Conservation (phyloP, 2,888 invertebrate genomes). For the Brenthis hecate region DNA sequence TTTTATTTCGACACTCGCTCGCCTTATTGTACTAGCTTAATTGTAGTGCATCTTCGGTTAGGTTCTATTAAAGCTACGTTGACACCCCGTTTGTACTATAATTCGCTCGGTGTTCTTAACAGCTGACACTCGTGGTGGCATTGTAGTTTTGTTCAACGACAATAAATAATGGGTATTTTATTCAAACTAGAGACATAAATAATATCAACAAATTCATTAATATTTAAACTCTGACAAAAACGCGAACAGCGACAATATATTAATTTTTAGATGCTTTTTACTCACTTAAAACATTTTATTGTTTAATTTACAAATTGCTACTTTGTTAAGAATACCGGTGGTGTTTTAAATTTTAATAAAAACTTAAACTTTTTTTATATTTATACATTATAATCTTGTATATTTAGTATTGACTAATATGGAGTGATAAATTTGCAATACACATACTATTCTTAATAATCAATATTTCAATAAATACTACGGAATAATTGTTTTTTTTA, state of each 20-base stretch:
- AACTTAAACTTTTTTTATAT: neutral
- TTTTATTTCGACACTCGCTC: slow-evolving; percentile 69
- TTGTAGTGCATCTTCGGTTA: slow-evolving; percentile 49
- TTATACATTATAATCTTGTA: neutral
- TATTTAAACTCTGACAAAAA: slow-evolving; percentile 23
- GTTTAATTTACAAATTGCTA: slow-evolving; percentile 22
- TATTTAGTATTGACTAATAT: neutral
- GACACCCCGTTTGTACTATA: slow-evolving; percentile 30
- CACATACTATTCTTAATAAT: neutral
- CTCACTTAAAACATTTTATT: slow-evolving; percentile 12
- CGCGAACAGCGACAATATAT: slow-evolving; percentile 6
- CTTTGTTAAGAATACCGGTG: neutral
- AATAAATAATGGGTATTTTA: slow-evolving; percentile 20
- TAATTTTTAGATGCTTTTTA: slow-evolving; percentile 7
- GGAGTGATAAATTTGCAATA: neutral
- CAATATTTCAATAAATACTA: neutral
- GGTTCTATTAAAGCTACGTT: slow-evolving; percentile 35
- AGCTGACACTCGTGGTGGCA: slow-evolving; percentile 18
- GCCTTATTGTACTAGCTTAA: slow-evolving; percentile 66
- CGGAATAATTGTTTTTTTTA: neutral
- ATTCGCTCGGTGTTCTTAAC: slow-evolving; percentile 27
- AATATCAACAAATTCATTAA: slow-evolving; percentile 26
- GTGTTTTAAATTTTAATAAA: neutral
- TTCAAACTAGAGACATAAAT: slow-evolving; percentile 15
- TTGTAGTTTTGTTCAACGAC: slow-evolving; percentile 13